Conservation (phyloP, 2,113 vertebrate genomes). For the Zosterops pallidus region DNA sequence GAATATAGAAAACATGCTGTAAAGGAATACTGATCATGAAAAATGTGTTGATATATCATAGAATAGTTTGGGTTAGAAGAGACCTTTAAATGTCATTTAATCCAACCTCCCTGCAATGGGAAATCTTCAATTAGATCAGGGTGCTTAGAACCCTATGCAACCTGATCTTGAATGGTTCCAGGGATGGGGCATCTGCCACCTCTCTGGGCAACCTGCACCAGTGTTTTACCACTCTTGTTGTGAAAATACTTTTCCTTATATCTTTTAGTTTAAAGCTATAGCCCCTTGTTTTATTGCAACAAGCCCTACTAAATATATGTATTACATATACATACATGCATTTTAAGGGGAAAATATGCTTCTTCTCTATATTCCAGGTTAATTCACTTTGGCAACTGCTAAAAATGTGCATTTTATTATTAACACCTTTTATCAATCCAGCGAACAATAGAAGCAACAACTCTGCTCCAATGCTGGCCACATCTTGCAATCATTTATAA, state of each 20-base stretch:
- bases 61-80: neutral
- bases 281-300: neutral
- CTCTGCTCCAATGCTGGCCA: slow-evolving; percentile 60
- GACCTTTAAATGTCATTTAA: neutral
- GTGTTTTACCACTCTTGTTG: neutral
- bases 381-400: slow-evolving; percentile 57
- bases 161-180: neutral
- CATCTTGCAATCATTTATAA: slow-evolving; percentile 81
- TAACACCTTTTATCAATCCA: slow-evolving; percentile 60
- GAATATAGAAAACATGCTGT: neutral
- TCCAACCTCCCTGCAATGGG: neutral
- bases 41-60: neutral
- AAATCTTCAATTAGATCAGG: neutral
- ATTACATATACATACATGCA: neutral
- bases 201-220: neutral
- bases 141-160: neutral
- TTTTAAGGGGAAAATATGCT: neutral
- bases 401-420: slow-evolving; percentile 71
- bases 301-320: neutral
- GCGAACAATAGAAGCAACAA: slow-evolving; percentile 48
- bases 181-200: neutral
- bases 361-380: slow-evolving; percentile 29
- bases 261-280: neutral
- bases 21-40: neutral
- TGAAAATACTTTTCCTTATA: neutral